Percentiles rank a stretch among this genome's conserved stretches.
Conservation (phyloP, 2,113 vertebrate species). For the Dryoscopus gambensis region DNA sequence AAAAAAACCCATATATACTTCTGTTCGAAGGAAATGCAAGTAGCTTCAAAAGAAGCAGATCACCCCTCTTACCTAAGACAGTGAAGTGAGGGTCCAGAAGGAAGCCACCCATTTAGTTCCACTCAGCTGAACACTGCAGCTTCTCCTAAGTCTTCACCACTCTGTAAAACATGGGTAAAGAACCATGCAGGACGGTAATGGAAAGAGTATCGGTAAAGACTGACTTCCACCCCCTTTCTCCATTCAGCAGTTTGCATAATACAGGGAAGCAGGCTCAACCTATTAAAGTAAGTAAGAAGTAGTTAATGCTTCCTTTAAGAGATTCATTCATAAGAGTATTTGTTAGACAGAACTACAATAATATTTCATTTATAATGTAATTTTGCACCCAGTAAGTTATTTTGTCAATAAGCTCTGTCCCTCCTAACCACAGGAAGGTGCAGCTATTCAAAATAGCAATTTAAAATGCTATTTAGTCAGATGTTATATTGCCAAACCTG, state of each 20-base stretch:
- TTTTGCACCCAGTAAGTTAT: not conserved
- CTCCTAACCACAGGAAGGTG: not conserved
- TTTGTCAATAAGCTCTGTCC: not conserved
- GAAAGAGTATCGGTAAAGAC: not conserved
- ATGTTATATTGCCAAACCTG: not conserved
- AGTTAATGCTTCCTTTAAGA: slow-evolving; percentile 27
- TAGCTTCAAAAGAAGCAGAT: not conserved
- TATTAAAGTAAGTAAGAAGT: slow-evolving; percentile 30
- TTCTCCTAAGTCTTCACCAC: slow-evolving; percentile 51
- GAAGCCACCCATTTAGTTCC: slow-evolving; percentile 39
- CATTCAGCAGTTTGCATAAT: slow-evolving; percentile 19
- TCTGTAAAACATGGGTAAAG: slow-evolving; percentile 35
- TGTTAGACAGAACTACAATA: not conserved
- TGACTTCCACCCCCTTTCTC: slow-evolving; percentile 11
- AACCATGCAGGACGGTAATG: not conserved
- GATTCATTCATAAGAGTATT: not conserved
- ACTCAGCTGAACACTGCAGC: slow-evolving; percentile 29
- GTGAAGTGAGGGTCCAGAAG: slow-evolving; percentile 32
- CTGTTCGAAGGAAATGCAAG: not conserved
- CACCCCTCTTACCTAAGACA: slow-evolving; percentile 34
- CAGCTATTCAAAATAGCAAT: not conserved
- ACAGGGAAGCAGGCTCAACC: slow-evolving; percentile 40
- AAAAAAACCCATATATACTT: not conserved
- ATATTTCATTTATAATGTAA: not conserved
- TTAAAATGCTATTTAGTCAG: not conserved